Base-by-base conservation (phyloP, 2,888 invertebrate species). In the Dryomyza anilis region DNA sequence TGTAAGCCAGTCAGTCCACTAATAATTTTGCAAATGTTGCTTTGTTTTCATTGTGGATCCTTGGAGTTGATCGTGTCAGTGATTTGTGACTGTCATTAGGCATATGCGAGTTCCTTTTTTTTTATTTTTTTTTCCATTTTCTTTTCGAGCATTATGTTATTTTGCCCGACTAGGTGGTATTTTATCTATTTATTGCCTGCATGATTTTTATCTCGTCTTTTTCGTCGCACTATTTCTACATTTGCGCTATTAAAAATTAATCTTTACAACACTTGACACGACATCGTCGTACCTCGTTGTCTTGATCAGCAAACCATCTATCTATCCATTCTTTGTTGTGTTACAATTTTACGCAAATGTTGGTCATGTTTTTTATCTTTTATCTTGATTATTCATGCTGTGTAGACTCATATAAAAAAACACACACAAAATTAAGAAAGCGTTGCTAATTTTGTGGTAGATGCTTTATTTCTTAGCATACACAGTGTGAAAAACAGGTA, bases 181-280 rank as follows among this genome's bases (percentile, higher is more conserved):
- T 78, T 78, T 78, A 78, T 79, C 78, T 78, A 78, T 79, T 77
- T 78, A 78, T 78, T 78, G 79, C 79, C 74, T 78, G 78, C 75
- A 76, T 78, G 78, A 78, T 78, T 76, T 78, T 77, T 76, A 78
- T 78, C 78, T 77, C 73, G 75, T 72, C 74, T 52, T 6, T 68
- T 75, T 74, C 72, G 73, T 73, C 73, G 69, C n/a, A n/a, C n/a
- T n/a, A n/a, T n/a, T 12, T 53, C 39, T 53, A 43, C 19, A 33
- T 52, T 70, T 68, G 67, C 67, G 61, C 66, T 67, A 68, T 67
- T 65, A 67, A 64, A 68, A 59, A 59, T 39, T 61, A 61, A 52
- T 61, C 52, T 52, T 43, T 50, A 50, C 61, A 61, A 61, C 61
- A 52, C 36, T 19, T 61, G 27, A 19, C n/a, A 56, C 6, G 43